Base-by-base conservation (phyloP, 1,140 invertebrate species). In the Hestina assimilis region DNA sequence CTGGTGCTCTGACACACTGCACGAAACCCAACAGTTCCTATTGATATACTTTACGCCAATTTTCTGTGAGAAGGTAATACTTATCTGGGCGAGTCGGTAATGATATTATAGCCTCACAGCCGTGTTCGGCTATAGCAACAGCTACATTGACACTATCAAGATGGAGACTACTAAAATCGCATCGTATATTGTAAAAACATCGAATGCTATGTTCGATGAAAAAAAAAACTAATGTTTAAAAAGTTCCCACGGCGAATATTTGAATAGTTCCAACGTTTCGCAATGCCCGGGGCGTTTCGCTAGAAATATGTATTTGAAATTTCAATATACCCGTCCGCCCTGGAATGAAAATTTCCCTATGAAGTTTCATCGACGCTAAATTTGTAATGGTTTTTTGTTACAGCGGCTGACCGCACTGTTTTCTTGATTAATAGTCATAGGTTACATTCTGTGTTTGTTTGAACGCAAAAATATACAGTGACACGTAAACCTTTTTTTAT, bases 231-330 rank as follows among this genome's bases (percentile, higher is more conserved):
- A 66, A 62, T 46, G 56, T 66, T 69, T 59, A 54, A 61, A n/a
- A 69, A 55, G 52, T 62, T 62, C 66, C 42, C 63, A 47, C 53
- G 58, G 59, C 21, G 66, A 62, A 69, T 69, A 69, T 66, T 69
- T 66, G 63, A 66, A 69, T 69, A 69, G 59, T 69, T 66, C 48
- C 50, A 61, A 35, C 48, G 66, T 59, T 47, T 24, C 28, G 47
- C 46, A 50, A 14, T 56, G 56, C 64, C 64, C 42, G 38, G 50
- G 43, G 65, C 57, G 33, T 55, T n/a, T 55, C 26, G 45, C 47
- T 52, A 23, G 53, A 66, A 67, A 64, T 63, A 60, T 65, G 58
- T 61, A 51, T 67, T 67, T 64, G 58, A 64, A 67, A 67, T 67
- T 70, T 55, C 52, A 61, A 56, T 61, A 61, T 50, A 61, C 59